These are phyloP conservation scores for Leucoraja ocellata DNA, from an alignment of 2,797 vertebrate genomes.

Conservation along the genomic window DNA sequence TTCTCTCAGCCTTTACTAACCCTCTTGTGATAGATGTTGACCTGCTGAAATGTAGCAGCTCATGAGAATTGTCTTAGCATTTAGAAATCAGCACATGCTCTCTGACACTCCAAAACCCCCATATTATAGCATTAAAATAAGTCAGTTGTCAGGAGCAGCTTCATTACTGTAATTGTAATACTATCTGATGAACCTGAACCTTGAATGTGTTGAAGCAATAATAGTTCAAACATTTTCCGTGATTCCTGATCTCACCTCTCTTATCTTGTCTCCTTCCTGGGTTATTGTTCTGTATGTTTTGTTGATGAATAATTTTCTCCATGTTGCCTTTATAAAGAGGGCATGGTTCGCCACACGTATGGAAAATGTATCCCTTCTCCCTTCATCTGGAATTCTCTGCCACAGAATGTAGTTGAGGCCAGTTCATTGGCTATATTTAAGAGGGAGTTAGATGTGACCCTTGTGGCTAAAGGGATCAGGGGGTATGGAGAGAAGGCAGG, in stretches of 20 bases:
- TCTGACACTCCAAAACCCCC: not conserved
- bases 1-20: not conserved
- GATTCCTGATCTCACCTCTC: not conserved
- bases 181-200: conserved; percentile 17
- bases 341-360: not conserved
- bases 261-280: not conserved
- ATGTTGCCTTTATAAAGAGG: not conserved
- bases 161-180: conserved; percentile 22
- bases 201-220: not conserved
- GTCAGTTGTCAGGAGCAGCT: not conserved
- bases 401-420: no score
- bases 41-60: not conserved
- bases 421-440: no score
- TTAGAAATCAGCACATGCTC: not conserved
- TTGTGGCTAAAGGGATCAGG: no score
- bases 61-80: not conserved
- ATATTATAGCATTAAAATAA: not conserved
- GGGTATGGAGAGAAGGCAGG: no score
- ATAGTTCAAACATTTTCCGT: not conserved
- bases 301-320: no score
- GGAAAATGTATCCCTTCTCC: not conserved
- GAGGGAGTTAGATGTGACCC: no score
- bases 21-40: not conserved
- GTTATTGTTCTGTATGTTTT: not conserved
- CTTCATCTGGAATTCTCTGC: not conserved